Evolutionary conservation across 1,140 invertebrate genomes (phyloP).

Genomic region (Drosophila lacertosa): DNA sequence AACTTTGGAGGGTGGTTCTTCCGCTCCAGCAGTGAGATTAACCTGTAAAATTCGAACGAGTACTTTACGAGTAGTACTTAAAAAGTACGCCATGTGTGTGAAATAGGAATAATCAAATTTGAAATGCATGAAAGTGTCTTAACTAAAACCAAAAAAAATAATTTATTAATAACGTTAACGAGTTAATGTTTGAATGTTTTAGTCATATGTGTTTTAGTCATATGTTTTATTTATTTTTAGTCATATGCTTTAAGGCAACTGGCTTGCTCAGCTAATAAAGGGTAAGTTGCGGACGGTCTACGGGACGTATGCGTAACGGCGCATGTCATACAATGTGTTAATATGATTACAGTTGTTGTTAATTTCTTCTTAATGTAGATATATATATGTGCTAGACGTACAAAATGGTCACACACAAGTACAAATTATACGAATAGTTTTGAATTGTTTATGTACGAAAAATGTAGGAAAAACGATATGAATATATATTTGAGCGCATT

Average conservation of each 20-base stretch:
- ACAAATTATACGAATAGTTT: conserved; percentile 4
- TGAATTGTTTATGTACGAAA: conserved; percentile 9
- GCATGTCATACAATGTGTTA: conserved; percentile 29
- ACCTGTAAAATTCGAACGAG: conserved; percentile 79
- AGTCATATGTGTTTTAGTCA: too few relatives aligned
- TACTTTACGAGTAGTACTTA: conserved; percentile 43
- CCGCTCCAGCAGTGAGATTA: conserved; percentile 83
- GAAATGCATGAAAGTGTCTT: conserved; percentile 7
- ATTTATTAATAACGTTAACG: background rate
- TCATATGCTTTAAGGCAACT: conserved; percentile 7
- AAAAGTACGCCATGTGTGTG: conserved; percentile 25
- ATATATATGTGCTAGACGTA: conserved; percentile 29
- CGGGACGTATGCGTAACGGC: conserved; percentile 42
- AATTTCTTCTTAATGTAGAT: background rate
- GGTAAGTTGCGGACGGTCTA: conserved; percentile 11
- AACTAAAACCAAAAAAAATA: too few relatives aligned
- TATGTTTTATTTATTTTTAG: too few relatives aligned
- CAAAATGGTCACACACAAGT: conserved; percentile 8
- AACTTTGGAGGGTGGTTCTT: conserved; percentile 83
- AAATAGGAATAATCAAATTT: conserved; percentile 6
- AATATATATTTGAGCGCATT: conserved; percentile 30
- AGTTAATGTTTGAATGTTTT: background rate
- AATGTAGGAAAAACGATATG: background rate
- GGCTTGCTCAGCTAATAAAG: conserved; percentile 12
- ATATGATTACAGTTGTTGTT: conserved; percentile 1